Conservation (phyloP, 2,888 invertebrate genomes). For the Hemistola chrysoprasaria region DNA sequence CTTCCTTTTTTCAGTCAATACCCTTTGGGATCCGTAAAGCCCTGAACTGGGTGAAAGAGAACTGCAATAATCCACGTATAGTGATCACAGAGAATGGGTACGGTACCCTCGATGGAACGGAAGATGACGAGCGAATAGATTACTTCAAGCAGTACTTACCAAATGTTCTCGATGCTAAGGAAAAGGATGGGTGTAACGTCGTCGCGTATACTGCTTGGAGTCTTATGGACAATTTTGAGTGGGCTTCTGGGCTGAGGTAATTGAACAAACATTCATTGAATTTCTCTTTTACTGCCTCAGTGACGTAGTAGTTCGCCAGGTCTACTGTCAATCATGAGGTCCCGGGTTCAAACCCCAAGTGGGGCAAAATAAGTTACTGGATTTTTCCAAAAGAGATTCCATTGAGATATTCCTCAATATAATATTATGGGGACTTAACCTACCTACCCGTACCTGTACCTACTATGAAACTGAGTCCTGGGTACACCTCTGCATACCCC, state of each 20-base stretch:
- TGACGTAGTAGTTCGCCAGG: too few relatives aligned
- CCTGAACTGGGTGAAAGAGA: conserved; percentile 79
- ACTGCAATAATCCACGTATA: conserved; percentile 78
- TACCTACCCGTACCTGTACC: too few relatives aligned
- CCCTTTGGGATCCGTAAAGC: conserved; percentile 77
- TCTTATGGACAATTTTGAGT: conserved; percentile 70
- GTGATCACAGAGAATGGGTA: conserved; percentile 84
- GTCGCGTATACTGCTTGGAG: conserved; percentile 60
- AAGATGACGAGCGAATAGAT: conserved; percentile 62
- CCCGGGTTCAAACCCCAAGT: too few relatives aligned
- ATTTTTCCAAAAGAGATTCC: too few relatives aligned
- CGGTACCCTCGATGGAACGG: conserved; percentile 56
- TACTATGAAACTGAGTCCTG: too few relatives aligned
- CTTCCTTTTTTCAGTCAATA: conserved; percentile 46
- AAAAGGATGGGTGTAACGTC: conserved; percentile 53
- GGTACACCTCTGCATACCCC: too few relatives aligned
- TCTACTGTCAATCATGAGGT: too few relatives aligned
- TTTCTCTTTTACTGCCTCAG: not conserved
- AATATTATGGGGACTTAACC: too few relatives aligned
- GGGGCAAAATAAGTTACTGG: too few relatives aligned
- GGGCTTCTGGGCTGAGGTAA: conserved; percentile 49
- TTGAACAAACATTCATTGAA: not conserved
- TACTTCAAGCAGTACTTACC: conserved; percentile 55
- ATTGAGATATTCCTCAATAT: too few relatives aligned
- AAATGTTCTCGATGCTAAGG: conserved; percentile 52